Conservation (phyloP, 1,140 invertebrate genomes). For the Ceratina japonica region DNA sequence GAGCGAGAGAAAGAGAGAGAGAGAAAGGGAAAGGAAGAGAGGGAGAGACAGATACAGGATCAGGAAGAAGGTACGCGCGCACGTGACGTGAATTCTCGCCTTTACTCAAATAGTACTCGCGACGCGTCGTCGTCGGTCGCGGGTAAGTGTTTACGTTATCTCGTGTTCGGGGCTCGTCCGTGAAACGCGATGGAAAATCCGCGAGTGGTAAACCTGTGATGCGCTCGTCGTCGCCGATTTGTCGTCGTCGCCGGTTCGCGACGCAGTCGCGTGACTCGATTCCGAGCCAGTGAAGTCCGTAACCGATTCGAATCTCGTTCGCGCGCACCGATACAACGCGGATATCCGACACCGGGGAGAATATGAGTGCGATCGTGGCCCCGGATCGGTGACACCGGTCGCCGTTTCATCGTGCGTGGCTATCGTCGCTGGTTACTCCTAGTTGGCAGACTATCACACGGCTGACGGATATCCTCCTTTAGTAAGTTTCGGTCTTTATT, state of each 20-base stretch:
- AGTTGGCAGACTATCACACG: constrained; percentile 46
- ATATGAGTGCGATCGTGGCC: constrained; percentile 46
- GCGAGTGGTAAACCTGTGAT: neutral
- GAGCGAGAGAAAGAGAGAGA: neutral
- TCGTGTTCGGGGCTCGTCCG: neutral
- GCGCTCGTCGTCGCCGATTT: neutral
- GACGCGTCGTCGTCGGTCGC: neutral
- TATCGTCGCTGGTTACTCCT: constrained; percentile 44
- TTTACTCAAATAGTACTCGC: neutral
- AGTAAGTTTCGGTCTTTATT: constrained; percentile 34
- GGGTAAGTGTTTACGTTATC: neutral
- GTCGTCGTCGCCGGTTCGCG: neutral
- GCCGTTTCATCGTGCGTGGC: constrained; percentile 46
- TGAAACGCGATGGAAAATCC: neutral
- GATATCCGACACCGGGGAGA: neutral
- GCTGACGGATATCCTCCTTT: constrained; percentile 49
- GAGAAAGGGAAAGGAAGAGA: too few relatives aligned
- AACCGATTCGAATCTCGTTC: neutral
- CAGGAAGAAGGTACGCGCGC: neutral
- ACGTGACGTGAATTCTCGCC: constrained; percentile 12
- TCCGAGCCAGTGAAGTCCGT: neutral
- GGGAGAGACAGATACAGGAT: too few relatives aligned
- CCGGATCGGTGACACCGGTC: constrained; percentile 63
- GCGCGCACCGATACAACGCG: neutral
- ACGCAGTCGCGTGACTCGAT: neutral